Percentiles rank a stretch among this genome's conserved stretches.
Conservation (phyloP, 2,888 invertebrate genomes). For the Lasioglossum calceatum region DNA sequence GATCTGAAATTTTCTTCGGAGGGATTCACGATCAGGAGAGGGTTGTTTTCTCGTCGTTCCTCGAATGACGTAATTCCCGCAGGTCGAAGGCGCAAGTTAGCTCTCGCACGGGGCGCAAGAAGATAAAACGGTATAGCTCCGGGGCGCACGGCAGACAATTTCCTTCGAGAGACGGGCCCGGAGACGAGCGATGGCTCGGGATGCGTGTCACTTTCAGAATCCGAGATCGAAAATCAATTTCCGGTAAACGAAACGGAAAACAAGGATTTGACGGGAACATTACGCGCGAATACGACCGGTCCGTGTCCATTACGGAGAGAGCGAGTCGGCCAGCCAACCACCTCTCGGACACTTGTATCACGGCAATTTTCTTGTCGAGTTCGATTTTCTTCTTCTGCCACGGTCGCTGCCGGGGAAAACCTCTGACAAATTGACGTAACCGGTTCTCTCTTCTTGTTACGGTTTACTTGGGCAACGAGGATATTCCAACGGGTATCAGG, state of each 20-base stretch:
- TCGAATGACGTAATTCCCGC: conserved; percentile 5
- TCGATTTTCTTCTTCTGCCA: conserved; percentile 8
- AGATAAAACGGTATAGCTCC: conserved; percentile 40
- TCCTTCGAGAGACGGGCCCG: conserved; percentile 56
- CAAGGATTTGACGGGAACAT: conserved; percentile 55
- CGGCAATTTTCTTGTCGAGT: conserved; percentile 33
- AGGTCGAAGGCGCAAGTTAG: conserved; percentile 7
- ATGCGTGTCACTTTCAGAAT: conserved; percentile 66
- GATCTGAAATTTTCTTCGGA: not conserved
- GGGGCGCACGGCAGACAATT: conserved; percentile 62
- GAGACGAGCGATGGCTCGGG: conserved; percentile 49
- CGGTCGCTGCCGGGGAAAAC: not conserved
- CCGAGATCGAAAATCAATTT: conserved; percentile 68
- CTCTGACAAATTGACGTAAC: conserved; percentile 32
- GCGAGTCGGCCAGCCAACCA: not conserved
- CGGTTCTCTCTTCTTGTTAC: conserved; percentile 5
- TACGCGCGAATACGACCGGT: conserved; percentile 43
- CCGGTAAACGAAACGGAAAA: conserved; percentile 62
- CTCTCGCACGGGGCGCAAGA: conserved; percentile 4
- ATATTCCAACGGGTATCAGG: not conserved
- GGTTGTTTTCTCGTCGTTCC: not conserved
- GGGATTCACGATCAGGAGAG: not conserved
- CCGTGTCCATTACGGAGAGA: conserved; percentile 5
- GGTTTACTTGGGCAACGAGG: not conserved
- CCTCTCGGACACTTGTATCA: conserved; percentile 4